Base-by-base conservation (phyloP, 2,113 vertebrate species). In the Hemiprocne comata region DNA sequence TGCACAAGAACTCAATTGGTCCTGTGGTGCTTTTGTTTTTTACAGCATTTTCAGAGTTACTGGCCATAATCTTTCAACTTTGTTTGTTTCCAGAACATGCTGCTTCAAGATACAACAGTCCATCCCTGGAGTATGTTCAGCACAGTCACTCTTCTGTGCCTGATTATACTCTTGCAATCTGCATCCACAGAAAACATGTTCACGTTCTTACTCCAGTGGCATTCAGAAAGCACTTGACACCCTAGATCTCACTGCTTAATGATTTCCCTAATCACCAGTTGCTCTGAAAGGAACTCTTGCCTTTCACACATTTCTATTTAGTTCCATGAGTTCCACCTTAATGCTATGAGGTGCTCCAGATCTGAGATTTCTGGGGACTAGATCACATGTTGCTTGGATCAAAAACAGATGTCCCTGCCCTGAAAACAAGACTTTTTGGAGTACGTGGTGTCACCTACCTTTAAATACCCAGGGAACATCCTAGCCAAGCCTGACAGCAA, bases 401-500 rank as follows among this genome's bases (percentile, higher is more conserved):
- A 38, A 82, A 91, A 78, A 53, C 19, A 71, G 12, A 42, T 23
- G 5, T 3, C 17, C 19, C 25, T 78, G 61, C 24, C 19, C 57
- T 42, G 17, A 85, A 85, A 82, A n/a, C 4, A 51, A 76, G 25
- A 23, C 3, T 34, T 87, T 78, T 72, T 51, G 6, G 51, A 85
- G 26, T 7, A 77, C 2, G 2, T 5, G 0, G 24, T 69, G 2
- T 14, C 38, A 55, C 15, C 5, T 62, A 53, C 16, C 9, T 66
- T 86, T 28, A 67, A 31, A 40, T 15, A 78, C 1, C 2, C 48
- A 71, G 24, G 18, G 36, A 83, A 34, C 4, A 17, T 79, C 54
- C 44, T 40, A 61, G 44, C 10, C 10, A 85, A 90, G 17, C 42
- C 25, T 72, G 38, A 42, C 4, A 76, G 31, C 28, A 87, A 40